Percentiles rank a stretch among this genome's conserved stretches.
Conservation (phyloP, 2,113 vertebrate species). For the Xenopus borealis region DNA sequence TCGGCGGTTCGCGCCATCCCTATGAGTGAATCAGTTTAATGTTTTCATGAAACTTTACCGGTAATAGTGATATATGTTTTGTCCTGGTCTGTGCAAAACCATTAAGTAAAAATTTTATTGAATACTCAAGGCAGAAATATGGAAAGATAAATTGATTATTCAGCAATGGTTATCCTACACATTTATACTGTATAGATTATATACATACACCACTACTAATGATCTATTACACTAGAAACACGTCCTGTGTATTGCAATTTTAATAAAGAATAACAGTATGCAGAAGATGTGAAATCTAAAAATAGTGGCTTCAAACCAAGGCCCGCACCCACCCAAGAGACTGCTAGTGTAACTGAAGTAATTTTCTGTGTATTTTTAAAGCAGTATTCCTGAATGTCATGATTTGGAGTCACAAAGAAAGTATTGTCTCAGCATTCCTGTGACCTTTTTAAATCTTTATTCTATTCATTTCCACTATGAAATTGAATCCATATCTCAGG, state of each 20-base stretch:
- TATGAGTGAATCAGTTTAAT: no score
- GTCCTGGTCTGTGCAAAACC: no score
- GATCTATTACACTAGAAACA: conserved; percentile 1
- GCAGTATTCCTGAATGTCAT: conserved; percentile 25
- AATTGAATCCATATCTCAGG: conserved; percentile 20
- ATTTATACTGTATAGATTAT: no score
- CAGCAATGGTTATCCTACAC: no score
- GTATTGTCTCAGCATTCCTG: conserved; percentile 20
- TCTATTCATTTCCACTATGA: conserved; percentile 11
- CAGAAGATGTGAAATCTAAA: conserved; percentile 8
- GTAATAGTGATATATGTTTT: no score
- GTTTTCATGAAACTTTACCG: no score
- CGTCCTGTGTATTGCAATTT: conserved; percentile 8
- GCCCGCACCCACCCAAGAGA: conserved; percentile 1
- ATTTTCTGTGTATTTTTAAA: neutral
- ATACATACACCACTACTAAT: no score
- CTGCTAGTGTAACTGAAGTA: conserved; percentile 19
- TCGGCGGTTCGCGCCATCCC: no score
- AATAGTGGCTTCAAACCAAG: neutral
- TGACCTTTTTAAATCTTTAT: conserved; percentile 8
- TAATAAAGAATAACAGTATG: neutral
- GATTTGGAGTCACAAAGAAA: conserved; percentile 9
- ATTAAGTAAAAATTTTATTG: no score
- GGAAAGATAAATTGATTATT: no score
- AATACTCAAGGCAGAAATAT: no score